A percentile compares a stretch with the other conserved stretches of the same genome.
Evolutionary conservation across 2,113 vertebrate species (phyloP).

Genomic region (Theristicus caerulescens): DNA sequence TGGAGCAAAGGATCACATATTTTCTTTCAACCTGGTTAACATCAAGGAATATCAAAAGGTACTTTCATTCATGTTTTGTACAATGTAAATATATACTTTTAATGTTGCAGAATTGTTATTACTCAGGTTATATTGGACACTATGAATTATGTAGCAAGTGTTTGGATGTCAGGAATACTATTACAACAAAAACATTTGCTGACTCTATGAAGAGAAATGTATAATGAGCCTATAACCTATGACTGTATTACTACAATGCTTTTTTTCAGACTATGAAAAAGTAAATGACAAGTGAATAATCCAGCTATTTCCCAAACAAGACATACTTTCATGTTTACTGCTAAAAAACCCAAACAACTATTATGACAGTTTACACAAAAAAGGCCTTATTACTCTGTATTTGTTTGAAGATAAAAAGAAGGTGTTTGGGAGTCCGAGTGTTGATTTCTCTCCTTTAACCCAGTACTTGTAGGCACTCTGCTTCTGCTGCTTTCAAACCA

Average conservation of each 20-base stretch:
- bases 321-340: not conserved
- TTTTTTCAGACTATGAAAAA: not conserved
- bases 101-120: not conserved
- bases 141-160: not conserved
- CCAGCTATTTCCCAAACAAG: not conserved
- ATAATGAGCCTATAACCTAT: not conserved
- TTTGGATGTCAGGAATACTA: not conserved
- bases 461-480: not conserved
- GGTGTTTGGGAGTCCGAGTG: not conserved
- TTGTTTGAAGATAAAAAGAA: not conserved
- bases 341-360: not conserved
- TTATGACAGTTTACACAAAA: not conserved
- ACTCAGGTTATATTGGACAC: not conserved
- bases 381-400: not conserved
- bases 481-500: not conserved
- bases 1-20: slow-evolving; percentile 96
- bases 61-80: slow-evolving; percentile 35
- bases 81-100: not conserved
- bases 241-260: not conserved
- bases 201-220: not conserved
- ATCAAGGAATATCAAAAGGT: slow-evolving; percentile 95
- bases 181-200: not conserved
- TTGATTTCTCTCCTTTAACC: not conserved
- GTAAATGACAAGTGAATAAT: not conserved
- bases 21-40: slow-evolving; percentile 95